Percentiles rank a stretch among this genome's conserved stretches.
phyloP scores from a whole-genome alignment of 2,888 invertebrate genomes.

The Maniola hyperantus region DNA sequence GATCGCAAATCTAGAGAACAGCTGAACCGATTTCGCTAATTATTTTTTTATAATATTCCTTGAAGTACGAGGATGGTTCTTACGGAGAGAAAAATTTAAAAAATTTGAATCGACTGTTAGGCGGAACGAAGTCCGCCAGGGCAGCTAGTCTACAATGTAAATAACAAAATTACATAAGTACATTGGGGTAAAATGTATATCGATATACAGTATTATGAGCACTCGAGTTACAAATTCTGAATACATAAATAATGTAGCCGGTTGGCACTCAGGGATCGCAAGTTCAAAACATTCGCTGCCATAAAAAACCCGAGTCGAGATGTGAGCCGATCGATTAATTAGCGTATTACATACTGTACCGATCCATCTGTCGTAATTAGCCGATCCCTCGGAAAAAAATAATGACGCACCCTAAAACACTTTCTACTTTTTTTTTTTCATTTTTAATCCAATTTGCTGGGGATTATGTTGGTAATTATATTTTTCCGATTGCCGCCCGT shows the following conservation, averaged over 20 bases:
- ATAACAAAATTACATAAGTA: no score
- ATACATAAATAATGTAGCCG: conserved; percentile 9
- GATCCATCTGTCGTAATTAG: conserved; percentile 82
- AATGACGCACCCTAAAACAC: conserved; percentile 82
- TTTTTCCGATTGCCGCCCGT: conserved; percentile 79
- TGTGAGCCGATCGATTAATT: conserved; percentile 77
- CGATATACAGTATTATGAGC: not conserved
- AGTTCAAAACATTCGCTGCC: conserved; percentile 43
- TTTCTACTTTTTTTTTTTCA: conserved; percentile 77
- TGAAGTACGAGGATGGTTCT: no score
- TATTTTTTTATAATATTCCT: no score
- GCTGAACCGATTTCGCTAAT: no score
- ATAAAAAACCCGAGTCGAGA: conserved; percentile 59
- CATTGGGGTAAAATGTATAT: no score
- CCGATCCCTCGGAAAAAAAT: conserved; percentile 78
- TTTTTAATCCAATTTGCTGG: conserved; percentile 83
- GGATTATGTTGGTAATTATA: conserved; percentile 84
- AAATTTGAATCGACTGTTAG: no score
- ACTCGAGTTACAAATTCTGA: conserved; percentile 6
- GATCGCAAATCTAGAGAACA: no score
- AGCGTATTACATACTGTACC: conserved; percentile 77
- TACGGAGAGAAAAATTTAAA: no score
- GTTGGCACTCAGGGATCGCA: conserved; percentile 35
- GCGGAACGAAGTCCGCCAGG: no score
- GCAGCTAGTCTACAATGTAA: no score